phyloP scores from a whole-genome alignment of 1,140 invertebrate genomes.

The Calliopsis andreniformis region DNA sequence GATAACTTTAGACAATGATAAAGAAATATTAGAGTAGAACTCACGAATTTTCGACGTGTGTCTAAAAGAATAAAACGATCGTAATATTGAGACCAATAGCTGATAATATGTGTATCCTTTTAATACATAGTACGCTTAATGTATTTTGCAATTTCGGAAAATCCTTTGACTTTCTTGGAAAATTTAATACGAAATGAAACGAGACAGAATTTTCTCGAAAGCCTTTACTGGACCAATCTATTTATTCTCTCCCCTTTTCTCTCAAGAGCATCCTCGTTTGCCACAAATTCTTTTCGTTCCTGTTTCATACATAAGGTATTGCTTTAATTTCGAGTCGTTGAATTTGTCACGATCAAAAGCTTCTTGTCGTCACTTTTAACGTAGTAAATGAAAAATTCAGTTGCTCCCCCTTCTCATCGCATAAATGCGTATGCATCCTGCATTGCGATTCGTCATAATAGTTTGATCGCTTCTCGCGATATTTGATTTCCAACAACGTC shows the following conservation, averaged over 20 bases:
- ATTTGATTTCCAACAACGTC: background rate
- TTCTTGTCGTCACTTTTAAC: too few species aligned
- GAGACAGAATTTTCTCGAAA: slow-evolving; percentile 7
- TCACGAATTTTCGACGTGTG: too few species aligned
- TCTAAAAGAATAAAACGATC: too few species aligned
- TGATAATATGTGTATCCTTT: too few species aligned
- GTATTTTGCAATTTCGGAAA: background rate
- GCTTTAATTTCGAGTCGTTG: background rate
- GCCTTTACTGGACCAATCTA: background rate
- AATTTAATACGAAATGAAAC: slow-evolving; percentile 21
- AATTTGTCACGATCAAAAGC: background rate
- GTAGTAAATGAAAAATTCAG: too few species aligned
- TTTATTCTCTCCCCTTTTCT: slow-evolving; percentile 12
- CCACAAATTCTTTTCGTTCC: slow-evolving; percentile 10
- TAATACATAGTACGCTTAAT: background rate
- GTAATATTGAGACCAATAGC: too few species aligned
- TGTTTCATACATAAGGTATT: background rate
- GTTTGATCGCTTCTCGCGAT: background rate
- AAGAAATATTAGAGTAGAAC: too few species aligned
- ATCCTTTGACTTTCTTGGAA: background rate
- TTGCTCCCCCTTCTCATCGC: background rate
- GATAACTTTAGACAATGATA: too few species aligned
- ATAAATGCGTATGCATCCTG: background rate
- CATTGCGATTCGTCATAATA: background rate
- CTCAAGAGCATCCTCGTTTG: background rate